These are phyloP conservation scores for Ciconia boyciana DNA, from an alignment of 2,113 vertebrate genomes.

Conservation along the genomic window DNA sequence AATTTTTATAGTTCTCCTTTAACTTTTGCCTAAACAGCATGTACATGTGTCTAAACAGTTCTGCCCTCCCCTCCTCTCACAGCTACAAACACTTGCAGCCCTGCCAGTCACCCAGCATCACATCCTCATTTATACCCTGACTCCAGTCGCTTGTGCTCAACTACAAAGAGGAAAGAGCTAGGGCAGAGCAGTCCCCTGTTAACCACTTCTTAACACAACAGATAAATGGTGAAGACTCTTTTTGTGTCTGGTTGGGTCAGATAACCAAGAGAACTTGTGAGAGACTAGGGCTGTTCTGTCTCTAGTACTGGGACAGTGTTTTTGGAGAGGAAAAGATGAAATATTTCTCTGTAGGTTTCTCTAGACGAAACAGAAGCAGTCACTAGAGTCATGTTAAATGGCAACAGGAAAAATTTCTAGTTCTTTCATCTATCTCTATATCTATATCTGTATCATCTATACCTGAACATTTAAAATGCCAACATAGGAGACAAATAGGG, in stretches of 20 bases:
- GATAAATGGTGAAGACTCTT: neutral
- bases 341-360: neutral
- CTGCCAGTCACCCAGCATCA: neutral
- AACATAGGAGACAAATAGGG: neutral
- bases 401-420: neutral
- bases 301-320: neutral
- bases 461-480: neutral
- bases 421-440: neutral
- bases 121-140: neutral
- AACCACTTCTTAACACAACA: neutral
- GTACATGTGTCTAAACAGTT: neutral
- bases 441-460: neutral
- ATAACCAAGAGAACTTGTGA: neutral
- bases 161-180: neutral
- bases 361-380: neutral
- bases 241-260: neutral
- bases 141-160: neutral
- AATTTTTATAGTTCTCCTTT: neutral
- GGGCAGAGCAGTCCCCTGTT: neutral
- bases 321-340: neutral
- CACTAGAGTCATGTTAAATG: neutral
- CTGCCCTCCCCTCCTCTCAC: neutral
- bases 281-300: neutral
- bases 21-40: neutral
- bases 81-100: neutral